These are phyloP conservation scores for Laupala kohalensis DNA, from an alignment of 1,140 invertebrate genomes.

Conservation along the genomic window DNA sequence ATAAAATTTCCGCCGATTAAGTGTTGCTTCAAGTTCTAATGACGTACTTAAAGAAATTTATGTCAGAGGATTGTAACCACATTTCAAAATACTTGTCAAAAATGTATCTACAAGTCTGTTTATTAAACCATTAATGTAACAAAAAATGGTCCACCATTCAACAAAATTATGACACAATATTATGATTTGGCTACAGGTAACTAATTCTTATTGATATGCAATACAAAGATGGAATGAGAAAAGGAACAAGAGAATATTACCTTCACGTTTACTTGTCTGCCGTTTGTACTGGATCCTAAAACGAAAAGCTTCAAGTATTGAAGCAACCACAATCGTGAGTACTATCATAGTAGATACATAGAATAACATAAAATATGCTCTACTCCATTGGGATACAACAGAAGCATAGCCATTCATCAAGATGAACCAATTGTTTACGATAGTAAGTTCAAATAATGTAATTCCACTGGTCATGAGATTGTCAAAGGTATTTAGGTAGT, in stretches of 20 bases:
- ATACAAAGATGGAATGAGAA: not conserved
- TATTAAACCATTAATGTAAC: too few relatives aligned
- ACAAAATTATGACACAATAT: not conserved
- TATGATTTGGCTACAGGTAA: too few relatives aligned
- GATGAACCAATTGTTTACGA: constrained; percentile 68
- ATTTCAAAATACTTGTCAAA: too few relatives aligned
- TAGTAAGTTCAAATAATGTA: constrained; percentile 80
- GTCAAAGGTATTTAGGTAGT: constrained; percentile 79
- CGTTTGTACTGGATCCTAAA: constrained; percentile 80
- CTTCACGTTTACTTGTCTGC: constrained; percentile 67
- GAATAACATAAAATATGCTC: constrained; percentile 81
- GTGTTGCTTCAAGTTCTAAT: too few relatives aligned
- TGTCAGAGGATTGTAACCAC: too few relatives aligned
- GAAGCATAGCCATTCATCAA: constrained; percentile 48
- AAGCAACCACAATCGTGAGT: constrained; percentile 79
- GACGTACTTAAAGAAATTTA: too few relatives aligned
- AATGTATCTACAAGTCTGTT: too few relatives aligned
- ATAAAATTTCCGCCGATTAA: too few relatives aligned
- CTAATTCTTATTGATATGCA: not conserved
- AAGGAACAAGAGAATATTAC: constrained; percentile 30
- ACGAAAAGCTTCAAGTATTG: constrained; percentile 77
- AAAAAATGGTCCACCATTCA: too few relatives aligned
- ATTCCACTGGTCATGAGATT: constrained; percentile 59
- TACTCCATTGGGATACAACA: constrained; percentile 48
- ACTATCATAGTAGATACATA: constrained; percentile 86